Evolutionary conservation across 2,113 vertebrate genomes (phyloP), one percentile per base, ranked within the genome.

Genomic region (Pungitius pungitius): DNA sequence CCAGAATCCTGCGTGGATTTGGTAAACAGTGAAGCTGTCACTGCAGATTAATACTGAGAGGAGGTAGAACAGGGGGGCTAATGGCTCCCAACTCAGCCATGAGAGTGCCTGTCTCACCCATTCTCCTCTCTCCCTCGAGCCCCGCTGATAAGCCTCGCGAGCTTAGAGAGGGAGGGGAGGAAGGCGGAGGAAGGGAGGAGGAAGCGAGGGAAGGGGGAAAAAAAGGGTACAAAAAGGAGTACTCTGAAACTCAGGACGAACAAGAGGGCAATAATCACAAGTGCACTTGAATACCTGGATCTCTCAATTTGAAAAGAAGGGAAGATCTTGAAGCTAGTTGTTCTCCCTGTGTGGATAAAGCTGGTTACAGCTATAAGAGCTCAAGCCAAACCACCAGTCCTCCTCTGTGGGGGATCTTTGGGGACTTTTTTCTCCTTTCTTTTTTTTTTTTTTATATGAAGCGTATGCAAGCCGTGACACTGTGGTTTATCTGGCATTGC

Each of bases 11-110:
- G 87, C 81, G 88, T 91, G 92, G 92, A 93, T 94, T 94, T 95
- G 79, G 92, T 95, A 93, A 95, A 94, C 92, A 95, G 87, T 89
- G 87, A 85, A 90, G 83, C 92, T 94, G 94, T 94, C 94, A 95
- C 84, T 92, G 92, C 91, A 91, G 93, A 94, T 95, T 94, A 94
- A 95, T 90, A 93, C 88, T 51, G 84, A 90, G 85, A 82, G 88
- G 83, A 88, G 85, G 82, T 85, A 87, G 85, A 87, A 75, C 77
- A n/a, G 85, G 83, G 85, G 87, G 90, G 78, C 87, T 90, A 91
- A 92, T 90, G 86, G 90, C 84, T 92, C 88, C 87, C 81, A 87
- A 87, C 78, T 89, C 86, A 93, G 85, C 86, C 84, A 87, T 90
- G 88, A 91, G 90, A 91, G 88, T 90, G 82, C 81, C 76, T 87